These are phyloP conservation scores for Naja naja DNA, from an alignment of 2,113 vertebrate species.

Conservation along the genomic window DNA sequence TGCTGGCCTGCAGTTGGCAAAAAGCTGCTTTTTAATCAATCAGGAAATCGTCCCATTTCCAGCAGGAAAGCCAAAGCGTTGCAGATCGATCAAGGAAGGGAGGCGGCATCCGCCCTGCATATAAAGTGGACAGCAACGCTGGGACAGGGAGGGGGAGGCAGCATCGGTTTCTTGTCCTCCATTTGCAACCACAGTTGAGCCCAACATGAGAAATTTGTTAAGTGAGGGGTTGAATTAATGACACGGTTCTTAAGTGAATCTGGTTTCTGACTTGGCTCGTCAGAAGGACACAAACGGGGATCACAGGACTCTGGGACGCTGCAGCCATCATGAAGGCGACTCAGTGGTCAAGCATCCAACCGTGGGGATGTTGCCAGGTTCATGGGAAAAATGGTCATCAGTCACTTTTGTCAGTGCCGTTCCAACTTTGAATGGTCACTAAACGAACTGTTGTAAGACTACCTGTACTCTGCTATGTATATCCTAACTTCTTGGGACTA, in stretches of 20 bases:
- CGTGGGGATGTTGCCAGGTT: neutral
- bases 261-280: too few relatives aligned
- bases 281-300: neutral
- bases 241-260: neutral
- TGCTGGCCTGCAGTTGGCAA: neutral
- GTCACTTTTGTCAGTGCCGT: neutral
- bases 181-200: neutral
- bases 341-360: neutral
- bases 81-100: neutral
- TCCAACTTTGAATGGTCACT: neutral
- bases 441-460: neutral
- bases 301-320: neutral
- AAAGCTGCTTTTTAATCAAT: neutral
- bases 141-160: neutral
- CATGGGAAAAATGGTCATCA: neutral
- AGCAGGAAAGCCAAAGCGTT: neutral
- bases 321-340: neutral
- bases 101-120: neutral
- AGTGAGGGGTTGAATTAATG: neutral
- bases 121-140: neutral
- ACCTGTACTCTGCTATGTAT: neutral
- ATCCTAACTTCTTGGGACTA: neutral
- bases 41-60: neutral
- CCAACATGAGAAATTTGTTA: neutral
- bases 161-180: too few relatives aligned